Evolutionary conservation across 2,797 vertebrate species (phyloP), one percentile per base, ranked within the genome.

Genomic region (Selene dorsalis): DNA sequence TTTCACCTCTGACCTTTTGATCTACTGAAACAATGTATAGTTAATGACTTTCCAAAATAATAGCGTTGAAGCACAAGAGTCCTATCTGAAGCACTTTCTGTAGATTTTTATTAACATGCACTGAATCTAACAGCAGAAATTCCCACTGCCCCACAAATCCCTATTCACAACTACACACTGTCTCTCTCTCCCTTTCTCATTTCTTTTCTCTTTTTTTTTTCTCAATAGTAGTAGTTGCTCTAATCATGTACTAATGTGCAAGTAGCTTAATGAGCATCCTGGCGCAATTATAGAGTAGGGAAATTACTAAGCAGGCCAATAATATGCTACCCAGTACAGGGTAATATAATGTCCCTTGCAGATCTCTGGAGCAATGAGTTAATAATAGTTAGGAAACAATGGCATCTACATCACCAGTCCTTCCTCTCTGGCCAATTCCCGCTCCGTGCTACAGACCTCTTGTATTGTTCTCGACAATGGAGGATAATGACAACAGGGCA

Each of bases 301-400:
- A 85, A 88, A 87, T 88, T 67, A 85, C 80, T 5, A 56, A 72
- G 74, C 39, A 79, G 66, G 60, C 75, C 76, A 88, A 84, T 87
- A 87, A 73, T 73, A 73, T 65, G 77, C 69, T 75, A 58, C 83
- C 32, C 32, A 41, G 59, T 57, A 57, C 35, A 26, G 66, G 14
- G 69, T 76, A 62, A 72, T 84, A 70, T 63, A 75, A 79, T 79
- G 56, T 60, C 79, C 57, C 47, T 43, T 32, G 67, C 35, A 57
- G n/a, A 77, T 75, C 63, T 63, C 50, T 26, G 65, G 52, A 85
- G 86, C 77, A 82, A 77, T 81, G 62, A 80, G 71, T 83, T 88
- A 86, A 79, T 87, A 86, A 87, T 80, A 88, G 80, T 70, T 53
- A 12, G 69, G 78, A 77, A 89, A 85, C 82, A 85, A 81, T 81